Conservation (phyloP, 2,888 invertebrate species). For the Merodon equestris region DNA sequence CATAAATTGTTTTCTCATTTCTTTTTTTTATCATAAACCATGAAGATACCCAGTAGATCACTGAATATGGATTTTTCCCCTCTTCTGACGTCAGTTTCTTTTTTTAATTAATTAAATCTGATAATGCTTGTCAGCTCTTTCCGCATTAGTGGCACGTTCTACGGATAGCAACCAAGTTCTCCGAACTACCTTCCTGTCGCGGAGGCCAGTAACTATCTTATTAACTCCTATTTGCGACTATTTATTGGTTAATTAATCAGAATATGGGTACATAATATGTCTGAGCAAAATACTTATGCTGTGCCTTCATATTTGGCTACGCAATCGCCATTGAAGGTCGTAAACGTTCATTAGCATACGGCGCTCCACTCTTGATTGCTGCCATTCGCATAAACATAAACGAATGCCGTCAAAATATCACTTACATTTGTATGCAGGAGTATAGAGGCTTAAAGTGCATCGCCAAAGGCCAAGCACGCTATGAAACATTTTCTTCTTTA, state of each 20-base stretch:
- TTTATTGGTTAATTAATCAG: too few species aligned
- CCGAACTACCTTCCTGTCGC: constrained; percentile 24
- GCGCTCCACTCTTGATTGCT: too few species aligned
- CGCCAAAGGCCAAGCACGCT: too few species aligned
- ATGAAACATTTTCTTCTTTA: too few species aligned
- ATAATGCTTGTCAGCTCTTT: constrained; percentile 18
- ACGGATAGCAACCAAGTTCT: background rate
- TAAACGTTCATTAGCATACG: constrained; percentile 25
- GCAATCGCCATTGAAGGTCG: constrained; percentile 22
- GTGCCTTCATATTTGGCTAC: constrained; percentile 1
- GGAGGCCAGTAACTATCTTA: constrained; percentile 14
- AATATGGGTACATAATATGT: constrained; percentile 2
- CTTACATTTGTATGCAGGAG: too few species aligned
- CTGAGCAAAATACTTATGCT: constrained; percentile 10
- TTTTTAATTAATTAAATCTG: constrained; percentile 10
- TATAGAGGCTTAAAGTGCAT: too few species aligned
- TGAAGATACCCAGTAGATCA: background rate
- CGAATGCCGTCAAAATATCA: too few species aligned
- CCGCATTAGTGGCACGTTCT: constrained; percentile 34
- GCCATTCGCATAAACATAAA: too few species aligned
- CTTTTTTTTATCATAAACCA: too few species aligned
- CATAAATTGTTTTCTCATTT: too few species aligned
- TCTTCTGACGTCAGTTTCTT: constrained; percentile 27
- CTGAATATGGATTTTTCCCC: constrained; percentile 20
- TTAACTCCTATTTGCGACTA: constrained; percentile 12